Percentiles rank a stretch among this genome's conserved stretches.
Evolutionary conservation across 2,888 invertebrate genomes (phyloP).

Genomic region (Sthenelais limicola): DNA sequence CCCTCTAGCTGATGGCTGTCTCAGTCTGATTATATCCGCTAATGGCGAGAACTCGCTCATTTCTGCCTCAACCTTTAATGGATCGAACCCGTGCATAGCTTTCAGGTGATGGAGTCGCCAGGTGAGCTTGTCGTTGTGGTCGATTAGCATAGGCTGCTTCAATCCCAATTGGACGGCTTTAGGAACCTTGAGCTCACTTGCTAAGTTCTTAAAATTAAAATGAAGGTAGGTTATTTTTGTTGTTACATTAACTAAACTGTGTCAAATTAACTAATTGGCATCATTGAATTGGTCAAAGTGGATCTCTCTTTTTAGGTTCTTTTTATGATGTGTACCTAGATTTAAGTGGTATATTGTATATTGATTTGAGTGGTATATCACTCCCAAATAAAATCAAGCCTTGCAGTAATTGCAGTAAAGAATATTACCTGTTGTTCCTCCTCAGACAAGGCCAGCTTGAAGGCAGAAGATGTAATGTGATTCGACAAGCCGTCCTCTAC

Average conservation of each 20-base stretch:
- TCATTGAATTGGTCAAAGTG: too few relatives aligned
- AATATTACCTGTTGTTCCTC: conserved; percentile 66
- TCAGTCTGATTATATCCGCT: conserved; percentile 22
- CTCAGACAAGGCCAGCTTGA: conserved; percentile 66
- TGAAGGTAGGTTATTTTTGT: too few relatives aligned
- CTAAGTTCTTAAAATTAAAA: too few relatives aligned
- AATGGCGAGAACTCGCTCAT: conserved; percentile 62
- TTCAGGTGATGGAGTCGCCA: conserved; percentile 63
- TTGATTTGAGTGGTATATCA: too few relatives aligned
- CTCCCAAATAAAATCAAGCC: too few relatives aligned
- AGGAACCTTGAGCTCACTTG: too few relatives aligned
- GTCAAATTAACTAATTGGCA: too few relatives aligned
- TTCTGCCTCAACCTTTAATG: conserved; percentile 60
- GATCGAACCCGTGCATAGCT: conserved; percentile 61
- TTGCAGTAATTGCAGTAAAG: too few relatives aligned
- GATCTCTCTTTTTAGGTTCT: too few relatives aligned
- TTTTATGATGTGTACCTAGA: too few relatives aligned
- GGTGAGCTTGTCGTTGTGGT: conserved; percentile 63
- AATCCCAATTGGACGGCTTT: conserved; percentile 48
- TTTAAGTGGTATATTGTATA: too few relatives aligned
- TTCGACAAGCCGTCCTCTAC: conserved; percentile 61
- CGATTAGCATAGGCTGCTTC: conserved; percentile 63
- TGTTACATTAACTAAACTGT: too few relatives aligned
- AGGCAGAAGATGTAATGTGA: conserved; percentile 63
- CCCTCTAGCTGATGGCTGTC: conserved; percentile 55